phyloP scores from a whole-genome alignment of 1,140 invertebrate genomes.

The Rhyzopertha dominica region DNA sequence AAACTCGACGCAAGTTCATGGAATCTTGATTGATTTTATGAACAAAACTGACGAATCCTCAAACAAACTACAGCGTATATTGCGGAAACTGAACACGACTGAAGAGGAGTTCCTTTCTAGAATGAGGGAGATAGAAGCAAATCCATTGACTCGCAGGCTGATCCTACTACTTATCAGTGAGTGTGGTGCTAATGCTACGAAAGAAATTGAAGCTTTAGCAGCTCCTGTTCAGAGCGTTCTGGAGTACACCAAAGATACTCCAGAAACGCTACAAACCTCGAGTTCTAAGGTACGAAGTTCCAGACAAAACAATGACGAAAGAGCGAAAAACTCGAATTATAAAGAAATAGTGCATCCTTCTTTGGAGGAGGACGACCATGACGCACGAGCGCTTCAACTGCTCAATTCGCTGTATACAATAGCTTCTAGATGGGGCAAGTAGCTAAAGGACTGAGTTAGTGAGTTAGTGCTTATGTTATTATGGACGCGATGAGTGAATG shows the following conservation, averaged over 20 bases:
- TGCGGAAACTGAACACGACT: slow-evolving; percentile 67
- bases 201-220: slow-evolving; percentile 60
- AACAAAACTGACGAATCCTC: slow-evolving; percentile 30
- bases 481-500: not conserved
- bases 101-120: slow-evolving; percentile 67
- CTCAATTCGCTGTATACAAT: slow-evolving; percentile 76
- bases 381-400: slow-evolving; percentile 71
- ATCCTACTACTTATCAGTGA: slow-evolving; percentile 71
- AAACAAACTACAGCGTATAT: slow-evolving; percentile 52
- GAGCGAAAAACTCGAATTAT: slow-evolving; percentile 14
- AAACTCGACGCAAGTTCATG: slow-evolving; percentile 41
- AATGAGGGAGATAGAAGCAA: slow-evolving; percentile 73
- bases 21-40: slow-evolving; percentile 42
- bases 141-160: slow-evolving; percentile 66
- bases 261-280: slow-evolving; percentile 34
- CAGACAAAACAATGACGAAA: slow-evolving; percentile 34
- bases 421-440: slow-evolving; percentile 69
- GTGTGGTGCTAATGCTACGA: slow-evolving; percentile 60
- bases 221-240: slow-evolving; percentile 40
- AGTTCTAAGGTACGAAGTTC: slow-evolving; percentile 26
- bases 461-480: slow-evolving; percentile 7
- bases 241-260: slow-evolving; percentile 38
- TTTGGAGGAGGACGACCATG: slow-evolving; percentile 52
- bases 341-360: slow-evolving; percentile 22
- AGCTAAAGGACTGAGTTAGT: not conserved